These are phyloP conservation scores for Tympanuchus pallidicinctus DNA, from an alignment of 2,113 vertebrate species.

Conservation along the genomic window DNA sequence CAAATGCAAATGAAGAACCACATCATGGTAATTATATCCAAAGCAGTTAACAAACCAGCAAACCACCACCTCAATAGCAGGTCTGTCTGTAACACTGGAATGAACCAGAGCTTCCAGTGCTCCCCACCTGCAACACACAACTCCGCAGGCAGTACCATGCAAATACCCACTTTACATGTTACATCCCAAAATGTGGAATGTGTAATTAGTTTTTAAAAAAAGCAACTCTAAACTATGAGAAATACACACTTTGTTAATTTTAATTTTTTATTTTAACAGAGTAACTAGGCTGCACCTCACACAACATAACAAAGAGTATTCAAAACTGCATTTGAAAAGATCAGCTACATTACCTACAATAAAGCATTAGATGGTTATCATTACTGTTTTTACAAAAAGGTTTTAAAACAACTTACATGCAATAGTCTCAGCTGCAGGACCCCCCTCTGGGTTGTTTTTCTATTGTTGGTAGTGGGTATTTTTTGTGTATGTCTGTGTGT, in stretches of 20 bases:
- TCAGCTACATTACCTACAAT: fast-evolving
- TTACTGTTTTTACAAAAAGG: background rate
- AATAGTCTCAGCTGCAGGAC: background rate
- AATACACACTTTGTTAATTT: background rate
- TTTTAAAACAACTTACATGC: background rate
- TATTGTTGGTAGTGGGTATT: background rate
- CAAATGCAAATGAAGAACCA: background rate
- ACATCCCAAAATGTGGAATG: background rate
- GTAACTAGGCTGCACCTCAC: background rate
- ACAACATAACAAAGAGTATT: background rate
- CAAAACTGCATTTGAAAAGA: background rate
- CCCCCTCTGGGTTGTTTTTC: background rate
- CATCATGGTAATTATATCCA: background rate
- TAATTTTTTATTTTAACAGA: background rate
- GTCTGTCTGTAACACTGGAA: fast-evolving
- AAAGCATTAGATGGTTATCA: background rate
- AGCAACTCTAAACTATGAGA: background rate
- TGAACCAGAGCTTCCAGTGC: background rate
- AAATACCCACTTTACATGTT: background rate
- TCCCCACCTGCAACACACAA: background rate
- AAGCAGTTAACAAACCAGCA: background rate
- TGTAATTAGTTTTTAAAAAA: background rate
- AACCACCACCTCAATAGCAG: background rate
- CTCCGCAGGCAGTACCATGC: fast-evolving
- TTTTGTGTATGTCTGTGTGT: background rate